Percentiles rank a stretch among this genome's conserved stretches.
Evolutionary conservation across 2,113 vertebrate species (phyloP).

Genomic region (Xiphias gladius): DNA sequence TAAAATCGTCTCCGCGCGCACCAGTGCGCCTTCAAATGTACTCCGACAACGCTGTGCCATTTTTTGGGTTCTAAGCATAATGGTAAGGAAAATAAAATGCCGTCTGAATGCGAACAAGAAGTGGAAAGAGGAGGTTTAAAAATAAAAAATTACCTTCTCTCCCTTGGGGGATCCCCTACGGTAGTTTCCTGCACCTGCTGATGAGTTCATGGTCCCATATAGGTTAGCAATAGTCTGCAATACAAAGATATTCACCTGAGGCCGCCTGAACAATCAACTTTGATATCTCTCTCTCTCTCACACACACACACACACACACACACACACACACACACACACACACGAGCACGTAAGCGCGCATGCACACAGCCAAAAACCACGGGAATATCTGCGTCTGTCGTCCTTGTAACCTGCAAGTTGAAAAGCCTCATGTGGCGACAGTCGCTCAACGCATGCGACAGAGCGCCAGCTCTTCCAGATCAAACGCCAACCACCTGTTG

Average conservation of each 20-base stretch:
- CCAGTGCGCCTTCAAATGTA: neutral
- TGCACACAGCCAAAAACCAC: too few relatives aligned
- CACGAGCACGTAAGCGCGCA: too few relatives aligned
- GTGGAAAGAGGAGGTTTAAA: neutral
- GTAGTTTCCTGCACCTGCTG: slow-evolving; percentile 83
- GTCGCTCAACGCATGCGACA: neutral
- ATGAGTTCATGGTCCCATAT: slow-evolving; percentile 82
- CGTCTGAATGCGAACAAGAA: neutral
- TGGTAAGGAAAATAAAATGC: neutral
- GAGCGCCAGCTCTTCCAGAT: slow-evolving; percentile 21
- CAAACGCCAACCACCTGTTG: slow-evolving; percentile 63
- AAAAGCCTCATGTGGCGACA: neutral
- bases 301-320: too few relatives aligned
- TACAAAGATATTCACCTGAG: slow-evolving; percentile 50
- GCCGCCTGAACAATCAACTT: slow-evolving; percentile 37
- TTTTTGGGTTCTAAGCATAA: neutral
- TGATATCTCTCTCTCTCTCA: neutral
- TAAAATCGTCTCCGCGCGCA: neutral
- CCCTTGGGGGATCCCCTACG: slow-evolving; percentile 73
- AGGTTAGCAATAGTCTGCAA: slow-evolving; percentile 32
- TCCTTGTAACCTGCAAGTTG: neutral
- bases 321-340: too few relatives aligned
- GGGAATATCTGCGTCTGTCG: neutral
- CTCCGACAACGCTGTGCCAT: neutral
- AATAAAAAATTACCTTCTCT: slow-evolving; percentile 77